Evolutionary conservation across 2,888 invertebrate genomes (phyloP).

Genomic region (Hirtodrosophila alboralis): DNA sequence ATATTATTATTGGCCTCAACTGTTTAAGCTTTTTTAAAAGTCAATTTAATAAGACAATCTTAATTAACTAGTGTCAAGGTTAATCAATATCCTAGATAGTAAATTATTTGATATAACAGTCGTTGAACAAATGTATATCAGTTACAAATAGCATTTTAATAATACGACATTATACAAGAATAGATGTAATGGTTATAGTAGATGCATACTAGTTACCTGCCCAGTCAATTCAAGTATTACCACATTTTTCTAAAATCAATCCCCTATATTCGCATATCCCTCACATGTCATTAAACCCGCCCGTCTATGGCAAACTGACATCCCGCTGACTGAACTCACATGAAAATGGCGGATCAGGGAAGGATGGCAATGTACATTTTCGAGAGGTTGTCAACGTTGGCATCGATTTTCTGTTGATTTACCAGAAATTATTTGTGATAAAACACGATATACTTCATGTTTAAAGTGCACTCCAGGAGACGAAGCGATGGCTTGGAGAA

Average conservation of each 20-base stretch:
- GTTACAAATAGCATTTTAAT: no score
- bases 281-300: slow-evolving; percentile 52
- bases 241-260: slow-evolving; percentile 7
- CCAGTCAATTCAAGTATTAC: neutral
- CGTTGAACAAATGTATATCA: no score
- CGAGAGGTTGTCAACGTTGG: slow-evolving; percentile 42
- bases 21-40: no score
- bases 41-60: no score
- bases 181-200: neutral
- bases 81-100: no score
- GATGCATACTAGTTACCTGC: neutral
- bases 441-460: slow-evolving; percentile 82
- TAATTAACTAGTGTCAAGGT: no score
- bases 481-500: slow-evolving; percentile 19
- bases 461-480: slow-evolving; percentile 73
- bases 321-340: slow-evolving; percentile 53
- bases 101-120: no score
- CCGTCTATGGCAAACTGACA: slow-evolving; percentile 26
- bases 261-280: slow-evolving; percentile 4
- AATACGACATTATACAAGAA: neutral
- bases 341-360: slow-evolving; percentile 6
- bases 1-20: no score
- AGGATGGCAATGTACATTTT: slow-evolving; percentile 43
- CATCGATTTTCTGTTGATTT: slow-evolving; percentile 82
- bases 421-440: slow-evolving; percentile 82